Evolutionary conservation across 53 echinoderm and acorn worm genomes (phyloP).

Genomic region (Echinometra lucunter): DNA sequence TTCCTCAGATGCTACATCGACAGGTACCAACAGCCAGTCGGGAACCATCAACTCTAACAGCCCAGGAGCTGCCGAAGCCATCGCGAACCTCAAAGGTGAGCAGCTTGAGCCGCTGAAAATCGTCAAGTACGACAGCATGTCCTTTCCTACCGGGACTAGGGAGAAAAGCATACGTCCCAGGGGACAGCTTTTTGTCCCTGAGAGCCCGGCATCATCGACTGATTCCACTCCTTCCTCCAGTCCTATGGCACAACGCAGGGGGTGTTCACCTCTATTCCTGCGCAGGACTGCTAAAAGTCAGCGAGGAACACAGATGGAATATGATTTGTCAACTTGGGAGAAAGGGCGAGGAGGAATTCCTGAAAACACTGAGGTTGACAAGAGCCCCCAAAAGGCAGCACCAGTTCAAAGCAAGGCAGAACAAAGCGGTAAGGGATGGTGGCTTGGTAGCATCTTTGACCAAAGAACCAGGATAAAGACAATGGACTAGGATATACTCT

Average conservation of each 20-base stretch:
- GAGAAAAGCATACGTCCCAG: not conserved
- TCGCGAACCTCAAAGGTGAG: constrained; percentile 54
- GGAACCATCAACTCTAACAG: constrained; percentile 35
- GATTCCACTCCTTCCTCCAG: constrained; percentile 21
- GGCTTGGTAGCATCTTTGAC: constrained; percentile 16
- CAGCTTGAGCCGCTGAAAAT: not conserved
- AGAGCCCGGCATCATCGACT: not conserved
- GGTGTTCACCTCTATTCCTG: not conserved
- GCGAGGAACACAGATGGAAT: constrained; percentile 25
- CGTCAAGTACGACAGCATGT: not conserved
- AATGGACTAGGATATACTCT: not conserved
- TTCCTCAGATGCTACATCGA: constrained; percentile 36
- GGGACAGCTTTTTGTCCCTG: not conserved
- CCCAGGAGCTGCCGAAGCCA: constrained; percentile 44
- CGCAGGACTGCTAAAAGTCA: not conserved
- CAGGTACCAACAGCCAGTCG: constrained; percentile 28
- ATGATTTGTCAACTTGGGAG: constrained; percentile 1
- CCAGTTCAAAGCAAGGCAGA: not conserved
- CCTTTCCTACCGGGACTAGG: not conserved
- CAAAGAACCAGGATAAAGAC: not conserved
- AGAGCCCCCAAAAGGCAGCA: not conserved
- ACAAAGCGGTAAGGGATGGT: constrained; percentile 49
- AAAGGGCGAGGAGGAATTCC: constrained; percentile 10
- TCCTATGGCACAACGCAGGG: not conserved
- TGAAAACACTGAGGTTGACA: constrained; percentile 24